Base-by-base conservation (phyloP, 2,797 vertebrate species). In the Rhyacichthys aspro region DNA sequence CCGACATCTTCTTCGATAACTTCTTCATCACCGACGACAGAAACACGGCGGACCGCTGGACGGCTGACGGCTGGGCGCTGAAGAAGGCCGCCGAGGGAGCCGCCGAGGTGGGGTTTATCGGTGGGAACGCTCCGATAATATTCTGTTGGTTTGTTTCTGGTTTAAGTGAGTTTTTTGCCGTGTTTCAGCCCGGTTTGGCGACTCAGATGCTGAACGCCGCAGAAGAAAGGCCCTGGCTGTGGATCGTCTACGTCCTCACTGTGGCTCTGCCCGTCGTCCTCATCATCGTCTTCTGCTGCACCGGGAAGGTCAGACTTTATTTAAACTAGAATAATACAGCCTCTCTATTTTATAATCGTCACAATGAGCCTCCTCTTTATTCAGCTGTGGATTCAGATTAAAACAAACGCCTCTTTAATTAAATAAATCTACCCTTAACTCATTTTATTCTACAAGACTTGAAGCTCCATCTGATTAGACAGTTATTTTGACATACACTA, bases 1-100 rank as follows among this genome's bases (percentile, higher is more conserved):
- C 95, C 0, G 97, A 99, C 72, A 99, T 99, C 72, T 98, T 98
- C 89, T 99, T 99, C 54, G 96, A 99, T 86, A 98, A 99, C 85
- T 99, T 99, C 70, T 95, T 99, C 54, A 93, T 99, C 83, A 94
- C 92, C 37, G 90, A 92, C 3, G 96, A 99, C 61, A 91, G 95
- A 56, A 92, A 78, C 54, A 93, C 94, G 0, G 95, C 94, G 1
- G 96, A 98, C 0, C 95, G 94, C 36, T 99, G 97, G 97, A 94
- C 95, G 44, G 77, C 0, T 8, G 96, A 97, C 53, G 93, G 98
- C 54, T 99, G 96, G 96, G 95, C 96, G 1, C 90, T 99, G 85
- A 99, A 99, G 91, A 98, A 96, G 87, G 93, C 95, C 5, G 98
- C 96, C 0, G 98, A 98, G 77, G 96, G 97, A 8, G 96, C 96